Percentiles rank a stretch among this genome's conserved stretches.
phyloP scores from a whole-genome alignment of 2,888 invertebrate genomes.

The Pheosia tremula region DNA sequence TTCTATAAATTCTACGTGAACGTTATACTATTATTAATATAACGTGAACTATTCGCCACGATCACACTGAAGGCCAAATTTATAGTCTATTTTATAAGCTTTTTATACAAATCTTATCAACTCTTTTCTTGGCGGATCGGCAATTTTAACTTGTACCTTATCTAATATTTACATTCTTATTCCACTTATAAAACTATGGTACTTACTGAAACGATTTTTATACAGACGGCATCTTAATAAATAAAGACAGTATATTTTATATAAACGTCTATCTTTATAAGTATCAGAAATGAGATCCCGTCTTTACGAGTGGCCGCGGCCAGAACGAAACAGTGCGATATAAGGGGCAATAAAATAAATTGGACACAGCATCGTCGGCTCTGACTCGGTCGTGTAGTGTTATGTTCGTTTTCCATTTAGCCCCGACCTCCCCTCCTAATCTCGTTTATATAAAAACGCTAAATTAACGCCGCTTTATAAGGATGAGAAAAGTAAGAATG shows the following conservation, averaged over 20 bases:
- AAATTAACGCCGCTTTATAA: constrained; percentile 31
- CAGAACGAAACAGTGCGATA: constrained; percentile 47
- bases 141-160: no score
- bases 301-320: constrained; percentile 55
- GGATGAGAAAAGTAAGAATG: constrained; percentile 14
- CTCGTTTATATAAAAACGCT: constrained; percentile 28
- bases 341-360: constrained; percentile 68
- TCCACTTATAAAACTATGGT: background rate
- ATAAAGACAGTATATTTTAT: constrained; percentile 1
- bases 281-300: constrained; percentile 52
- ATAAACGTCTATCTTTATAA: constrained; percentile 39
- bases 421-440: constrained; percentile 29
- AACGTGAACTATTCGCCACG: no score
- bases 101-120: no score
- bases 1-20: no score
- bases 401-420: constrained; percentile 39
- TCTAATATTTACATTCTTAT: no score
- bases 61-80: no score
- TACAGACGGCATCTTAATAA: background rate
- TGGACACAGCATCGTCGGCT: constrained; percentile 49
- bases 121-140: no score
- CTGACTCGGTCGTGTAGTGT: constrained; percentile 27
- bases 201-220: background rate
- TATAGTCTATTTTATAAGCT: no score
- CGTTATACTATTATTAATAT: no score